A percentile compares a stretch with the other conserved stretches of the same genome.
These are phyloP conservation scores for Herminia tarsipennalis DNA, from an alignment of 2,888 invertebrate genomes.

Conservation along the genomic window DNA sequence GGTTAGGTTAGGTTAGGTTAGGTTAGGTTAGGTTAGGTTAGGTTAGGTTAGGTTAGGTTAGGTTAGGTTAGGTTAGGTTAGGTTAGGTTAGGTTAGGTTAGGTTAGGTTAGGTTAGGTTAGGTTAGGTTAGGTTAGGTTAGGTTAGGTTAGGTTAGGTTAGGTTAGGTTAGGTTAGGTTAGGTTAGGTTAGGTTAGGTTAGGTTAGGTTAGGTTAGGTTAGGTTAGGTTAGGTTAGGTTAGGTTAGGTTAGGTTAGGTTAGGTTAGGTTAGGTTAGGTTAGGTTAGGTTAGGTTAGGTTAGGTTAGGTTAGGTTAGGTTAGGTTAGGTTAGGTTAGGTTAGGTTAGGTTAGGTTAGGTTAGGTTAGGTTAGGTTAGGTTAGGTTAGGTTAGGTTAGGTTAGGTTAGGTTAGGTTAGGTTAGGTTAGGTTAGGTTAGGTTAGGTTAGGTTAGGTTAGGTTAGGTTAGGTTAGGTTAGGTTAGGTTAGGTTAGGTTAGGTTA, in stretches of 20 bases:
- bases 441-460: slow-evolving; percentile 23
- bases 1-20: slow-evolving; percentile 18
- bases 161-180: slow-evolving; percentile 19
- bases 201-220: slow-evolving; percentile 41
- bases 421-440: slow-evolving; percentile 20
- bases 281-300: slow-evolving; percentile 31
- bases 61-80: slow-evolving; percentile 22
- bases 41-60: slow-evolving; percentile 30
- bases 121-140: slow-evolving; percentile 32
- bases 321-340: slow-evolving; percentile 26
- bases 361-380: slow-evolving; percentile 31
- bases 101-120: slow-evolving; percentile 32
- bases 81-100: slow-evolving; percentile 25
- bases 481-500: slow-evolving; percentile 23
- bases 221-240: slow-evolving; percentile 32
- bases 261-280: slow-evolving; percentile 28
- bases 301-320: slow-evolving; percentile 30
- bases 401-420: slow-evolving; percentile 20
- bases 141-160: slow-evolving; percentile 38
- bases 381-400: slow-evolving; percentile 20
- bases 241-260: slow-evolving; percentile 31
- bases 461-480: slow-evolving; percentile 19
- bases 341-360: slow-evolving; percentile 31
- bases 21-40: slow-evolving; percentile 30
- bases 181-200: slow-evolving; percentile 32